Conservation (phyloP, 2,888 invertebrate genomes). For the Diaperis boleti region DNA sequence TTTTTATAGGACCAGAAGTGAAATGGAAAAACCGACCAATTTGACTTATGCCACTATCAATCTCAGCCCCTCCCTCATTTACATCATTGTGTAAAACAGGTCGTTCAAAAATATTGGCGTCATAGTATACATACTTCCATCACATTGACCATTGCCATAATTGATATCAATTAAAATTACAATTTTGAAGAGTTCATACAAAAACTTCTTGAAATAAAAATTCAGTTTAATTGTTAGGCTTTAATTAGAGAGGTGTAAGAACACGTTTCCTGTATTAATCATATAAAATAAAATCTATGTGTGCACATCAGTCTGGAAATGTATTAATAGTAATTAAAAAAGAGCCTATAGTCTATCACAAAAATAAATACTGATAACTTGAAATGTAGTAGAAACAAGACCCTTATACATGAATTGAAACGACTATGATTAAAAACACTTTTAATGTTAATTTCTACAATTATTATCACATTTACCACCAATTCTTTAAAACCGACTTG, state of each 20-base stretch:
- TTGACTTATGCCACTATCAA: no score
- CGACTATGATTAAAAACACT: conserved; percentile 21
- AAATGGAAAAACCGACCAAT: no score
- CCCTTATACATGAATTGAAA: conserved; percentile 30
- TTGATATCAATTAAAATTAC: no score
- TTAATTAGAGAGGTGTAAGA: conserved; percentile 35
- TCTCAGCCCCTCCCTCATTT: no score
- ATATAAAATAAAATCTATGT: conserved; percentile 34
- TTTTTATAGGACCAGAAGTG: no score
- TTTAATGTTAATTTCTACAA: conserved; percentile 32
- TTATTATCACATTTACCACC: conserved; percentile 44
- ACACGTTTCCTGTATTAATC: conserved; percentile 17
- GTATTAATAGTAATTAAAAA: conserved; percentile 27
- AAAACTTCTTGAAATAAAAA: conserved; percentile 12
- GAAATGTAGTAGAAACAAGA: conserved; percentile 35
- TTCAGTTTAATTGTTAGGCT: conserved; percentile 12
- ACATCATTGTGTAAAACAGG: no score
- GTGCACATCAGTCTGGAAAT: conserved; percentile 37
- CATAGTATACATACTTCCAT: no score
- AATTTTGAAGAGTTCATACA: no score
- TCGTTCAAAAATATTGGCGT: no score
- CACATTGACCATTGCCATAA: no score
- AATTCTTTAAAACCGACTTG: conserved; percentile 32
- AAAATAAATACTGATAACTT: conserved; percentile 37
- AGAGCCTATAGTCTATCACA: conserved; percentile 36